phyloP scores from a whole-genome alignment of 2,113 vertebrate species.

The Ahaetulla prasina region DNA sequence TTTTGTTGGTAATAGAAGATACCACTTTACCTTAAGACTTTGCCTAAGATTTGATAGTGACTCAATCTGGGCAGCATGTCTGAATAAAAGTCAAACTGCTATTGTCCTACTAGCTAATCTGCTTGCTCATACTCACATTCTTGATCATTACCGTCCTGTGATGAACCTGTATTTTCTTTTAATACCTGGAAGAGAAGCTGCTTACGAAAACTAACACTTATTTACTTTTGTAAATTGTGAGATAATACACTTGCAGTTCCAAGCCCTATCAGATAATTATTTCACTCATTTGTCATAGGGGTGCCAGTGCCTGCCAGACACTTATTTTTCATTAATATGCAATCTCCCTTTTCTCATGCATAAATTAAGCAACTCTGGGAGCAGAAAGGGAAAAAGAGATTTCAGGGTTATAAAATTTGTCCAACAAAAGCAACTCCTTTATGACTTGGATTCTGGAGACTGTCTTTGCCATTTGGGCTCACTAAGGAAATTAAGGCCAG shows the following conservation, averaged over 20 bases:
- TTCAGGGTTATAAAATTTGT: neutral
- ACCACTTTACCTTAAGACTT: neutral
- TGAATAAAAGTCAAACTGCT: neutral
- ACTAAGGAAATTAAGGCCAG: neutral
- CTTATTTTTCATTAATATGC: neutral
- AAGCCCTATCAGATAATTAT: neutral
- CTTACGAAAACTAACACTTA: neutral
- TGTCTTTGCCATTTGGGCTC: neutral
- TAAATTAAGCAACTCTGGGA: neutral
- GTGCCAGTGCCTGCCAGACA: neutral
- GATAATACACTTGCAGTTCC: neutral
- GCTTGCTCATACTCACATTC: neutral
- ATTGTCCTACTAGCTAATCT: neutral
- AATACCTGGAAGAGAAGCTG: neutral
- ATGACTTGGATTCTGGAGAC: neutral
- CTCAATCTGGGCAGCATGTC: neutral
- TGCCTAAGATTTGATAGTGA: neutral
- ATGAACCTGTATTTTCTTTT: neutral
- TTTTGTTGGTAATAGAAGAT: neutral
- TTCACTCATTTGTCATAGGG: neutral
- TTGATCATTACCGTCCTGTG: neutral
- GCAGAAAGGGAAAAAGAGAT: neutral
- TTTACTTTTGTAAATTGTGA: neutral
- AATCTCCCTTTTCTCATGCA: neutral
- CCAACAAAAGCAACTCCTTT: neutral